Evolutionary conservation across 2,888 invertebrate species (phyloP), one percentile per base, ranked within the genome.

Genomic region (Epistrophe eligans): DNA sequence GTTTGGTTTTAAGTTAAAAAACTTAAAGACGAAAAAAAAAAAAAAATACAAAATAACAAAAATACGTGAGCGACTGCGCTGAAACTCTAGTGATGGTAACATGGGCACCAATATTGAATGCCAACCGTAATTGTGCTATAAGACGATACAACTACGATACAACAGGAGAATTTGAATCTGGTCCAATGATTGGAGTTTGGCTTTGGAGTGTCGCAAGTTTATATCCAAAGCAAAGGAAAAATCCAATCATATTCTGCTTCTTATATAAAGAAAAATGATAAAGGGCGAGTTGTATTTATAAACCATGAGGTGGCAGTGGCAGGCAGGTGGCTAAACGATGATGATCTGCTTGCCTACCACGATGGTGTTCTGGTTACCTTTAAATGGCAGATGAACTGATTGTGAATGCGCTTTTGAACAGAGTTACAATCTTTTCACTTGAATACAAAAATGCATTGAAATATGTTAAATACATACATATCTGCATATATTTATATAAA

Each of bases 341-440:
- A 58, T 79, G 62, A 55, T 79, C 74, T 76, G 74, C 60, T 48
- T 76, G 71, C 52, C 52, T 80, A 67, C 58, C 76, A 52, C 60
- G 64, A 13, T 15, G 62, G 52, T 80, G 60, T 84, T 76, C 76
- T 64, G 50, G 76, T 80, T 79, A 84, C 84, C 84, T 84, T 84
- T 84, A 84, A 84, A 84, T 84, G 84, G 84, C 84, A 84, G 84
- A 84, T 84, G 76, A 84, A 80, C 66, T 80, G 84, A 84, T 84
- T 84, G 71, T 62, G 64, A 80, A 80, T 70, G 70, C 70, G 24
- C 24, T 1, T 3, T 28, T 28, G 70, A 55, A 40, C 11, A 43
- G 70, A 40, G 55, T 55, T 55, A 28, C 70, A 70, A 70, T 70
- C 52, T 70, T 70, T 55, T 40, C 32, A n/a, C 52, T n/a, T 70